Conservation (phyloP, 1,140 invertebrate genomes). For the Bombus terrestris region DNA sequence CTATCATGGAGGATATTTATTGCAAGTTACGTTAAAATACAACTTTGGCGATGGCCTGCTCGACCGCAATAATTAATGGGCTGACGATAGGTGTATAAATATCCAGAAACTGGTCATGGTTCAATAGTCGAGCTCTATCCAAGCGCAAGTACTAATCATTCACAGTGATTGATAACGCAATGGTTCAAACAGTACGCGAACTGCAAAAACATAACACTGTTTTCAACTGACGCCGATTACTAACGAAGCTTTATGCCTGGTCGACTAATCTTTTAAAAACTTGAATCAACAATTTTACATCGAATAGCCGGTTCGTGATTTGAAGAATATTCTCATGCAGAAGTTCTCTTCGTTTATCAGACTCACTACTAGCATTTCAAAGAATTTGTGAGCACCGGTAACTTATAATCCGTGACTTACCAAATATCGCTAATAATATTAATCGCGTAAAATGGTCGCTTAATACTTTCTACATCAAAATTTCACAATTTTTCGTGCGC, state of each 20-base stretch:
- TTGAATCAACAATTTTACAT: neutral
- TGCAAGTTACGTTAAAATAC: slow-evolving; percentile 23
- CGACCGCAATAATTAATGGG: slow-evolving; percentile 40
- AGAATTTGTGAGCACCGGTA: too few relatives aligned
- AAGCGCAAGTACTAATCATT: slow-evolving; percentile 27
- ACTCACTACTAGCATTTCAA: too few relatives aligned
- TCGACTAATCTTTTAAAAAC: neutral
- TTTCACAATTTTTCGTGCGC: too few relatives aligned
- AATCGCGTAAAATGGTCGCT: too few relatives aligned
- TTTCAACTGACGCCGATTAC: neutral
- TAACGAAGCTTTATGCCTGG: neutral
- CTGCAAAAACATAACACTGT: neutral
- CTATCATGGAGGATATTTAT: slow-evolving; percentile 41
- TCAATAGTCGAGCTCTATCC: slow-evolving; percentile 29
- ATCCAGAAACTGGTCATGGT: slow-evolving; percentile 49
- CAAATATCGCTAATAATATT: too few relatives aligned
- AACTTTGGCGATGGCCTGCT: slow-evolving; percentile 35
- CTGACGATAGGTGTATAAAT: slow-evolving; percentile 47
- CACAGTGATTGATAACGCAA: slow-evolving; percentile 32
- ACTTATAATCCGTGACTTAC: too few relatives aligned
- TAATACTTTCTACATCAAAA: too few relatives aligned
- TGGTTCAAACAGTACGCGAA: neutral
- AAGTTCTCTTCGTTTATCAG: neutral
- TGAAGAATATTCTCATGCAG: neutral
- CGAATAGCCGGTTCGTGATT: neutral